Conservation (phyloP, 92 coral and sea anemone species). For the Siderastrea radians region DNA sequence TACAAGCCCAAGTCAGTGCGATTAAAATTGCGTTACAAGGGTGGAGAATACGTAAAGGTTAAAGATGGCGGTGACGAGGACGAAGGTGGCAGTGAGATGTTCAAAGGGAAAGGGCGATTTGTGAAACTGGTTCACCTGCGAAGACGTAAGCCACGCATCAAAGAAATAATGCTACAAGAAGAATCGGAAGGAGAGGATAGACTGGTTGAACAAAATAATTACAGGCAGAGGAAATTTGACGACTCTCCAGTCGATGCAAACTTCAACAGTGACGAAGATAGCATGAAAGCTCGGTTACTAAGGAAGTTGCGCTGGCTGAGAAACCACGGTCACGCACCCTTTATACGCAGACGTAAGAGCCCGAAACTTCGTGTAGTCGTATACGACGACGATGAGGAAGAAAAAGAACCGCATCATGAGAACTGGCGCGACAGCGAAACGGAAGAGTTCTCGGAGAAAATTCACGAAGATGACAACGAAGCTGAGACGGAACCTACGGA, state of each 20-base stretch:
- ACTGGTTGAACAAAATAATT: background rate
- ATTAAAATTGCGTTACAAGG: background rate
- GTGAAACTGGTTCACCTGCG: background rate
- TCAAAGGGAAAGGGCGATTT: slow-evolving; percentile 9
- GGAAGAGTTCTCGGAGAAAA: slow-evolving; percentile 1
- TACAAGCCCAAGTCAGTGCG: slow-evolving; percentile 14
- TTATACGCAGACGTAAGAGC: slow-evolving; percentile 22
- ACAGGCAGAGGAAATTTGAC: slow-evolving; percentile 8
- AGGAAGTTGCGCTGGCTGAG: slow-evolving; percentile 22
- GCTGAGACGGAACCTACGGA: background rate
- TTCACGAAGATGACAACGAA: slow-evolving; percentile 19
- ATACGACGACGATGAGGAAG: slow-evolving; percentile 42
- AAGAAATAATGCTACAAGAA: slow-evolving; percentile 17
- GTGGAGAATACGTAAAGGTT: background rate
- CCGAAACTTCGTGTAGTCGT: slow-evolving; percentile 50
- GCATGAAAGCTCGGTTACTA: slow-evolving; percentile 13
- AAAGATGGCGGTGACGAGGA: slow-evolving; percentile 2
- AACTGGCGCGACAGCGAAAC: slow-evolving; percentile 6
- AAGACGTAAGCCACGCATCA: slow-evolving; percentile 2
- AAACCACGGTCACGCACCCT: background rate
- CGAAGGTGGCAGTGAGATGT: background rate
- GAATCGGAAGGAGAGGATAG: background rate
- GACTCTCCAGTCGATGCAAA: background rate
- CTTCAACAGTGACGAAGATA: background rate
- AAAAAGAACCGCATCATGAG: slow-evolving; percentile 11